Base-by-base conservation (phyloP, 1,140 invertebrate species). In the Atta texana region DNA sequence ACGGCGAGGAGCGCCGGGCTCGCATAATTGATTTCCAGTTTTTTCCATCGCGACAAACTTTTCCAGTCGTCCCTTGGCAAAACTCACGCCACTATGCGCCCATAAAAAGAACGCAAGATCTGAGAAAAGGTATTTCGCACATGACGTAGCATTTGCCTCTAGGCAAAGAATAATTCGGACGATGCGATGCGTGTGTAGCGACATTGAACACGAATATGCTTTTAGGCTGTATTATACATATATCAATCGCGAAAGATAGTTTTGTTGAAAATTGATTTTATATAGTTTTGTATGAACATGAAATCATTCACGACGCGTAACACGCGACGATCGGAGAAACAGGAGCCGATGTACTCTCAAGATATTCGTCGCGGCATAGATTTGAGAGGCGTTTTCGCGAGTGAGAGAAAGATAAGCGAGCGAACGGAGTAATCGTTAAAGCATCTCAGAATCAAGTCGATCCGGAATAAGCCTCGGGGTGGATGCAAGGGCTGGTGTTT, bases 1-100 rank as follows among this genome's bases (percentile, higher is more conserved):
- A n/a, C 64, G 44, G 59, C 64, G 39, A 28, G 55, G 53, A 71
- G 55, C 49, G 63, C 44, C 55, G 66, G 24, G 34, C 57, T 82
- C 44, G 76, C 82, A 85, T 91, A 92, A 93, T 92, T 90, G 88
- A 91, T 92, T 92, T 82, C 59, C 82, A 51, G 61, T 80, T 86
- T 55, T 77, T 66, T 61, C 59, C 64, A 68, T 72, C 82, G 72
- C 63, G 71, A 82, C 85, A 81, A 87, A 87, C 85, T 87, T 87
- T 81, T 82, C 66, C 55, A 68, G 59, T 21, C 49, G 6, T 24
- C 24, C 16, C 71, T 8, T 16, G 31, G 0, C 7, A n/a, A 28
- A 69, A 16, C 12, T 39, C 28, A n/a, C 34, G 49, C 39, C 34
- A 57, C 34, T 31, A 14, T 34, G 14, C n/a, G 28, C 10, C 39